phyloP scores from a whole-genome alignment of 2,797 vertebrate genomes.

The Lerista edwardsae region DNA sequence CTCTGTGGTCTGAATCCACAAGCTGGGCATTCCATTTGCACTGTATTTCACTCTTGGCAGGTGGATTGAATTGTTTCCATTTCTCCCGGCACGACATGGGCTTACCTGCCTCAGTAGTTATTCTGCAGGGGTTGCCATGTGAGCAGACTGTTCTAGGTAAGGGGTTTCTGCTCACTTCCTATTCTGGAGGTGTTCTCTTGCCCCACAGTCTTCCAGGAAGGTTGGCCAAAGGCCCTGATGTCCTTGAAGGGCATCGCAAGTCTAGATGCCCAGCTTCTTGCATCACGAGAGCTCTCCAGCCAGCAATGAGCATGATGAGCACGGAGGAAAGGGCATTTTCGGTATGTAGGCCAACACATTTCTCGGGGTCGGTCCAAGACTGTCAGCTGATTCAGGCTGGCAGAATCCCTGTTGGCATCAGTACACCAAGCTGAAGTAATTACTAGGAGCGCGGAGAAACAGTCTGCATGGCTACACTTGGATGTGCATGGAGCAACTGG shows the following conservation, averaged over 20 bases:
- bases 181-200: constrained; percentile 43
- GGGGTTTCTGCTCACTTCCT: constrained; percentile 53
- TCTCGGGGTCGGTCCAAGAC: not conserved
- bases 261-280: not conserved
- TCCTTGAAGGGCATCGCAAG: not conserved
- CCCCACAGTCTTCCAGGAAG: not conserved
- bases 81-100: constrained; percentile 51
- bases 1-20: constrained; percentile 62
- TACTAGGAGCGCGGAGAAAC: too few relatives aligned
- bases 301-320: not conserved
- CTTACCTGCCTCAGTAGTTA: constrained; percentile 49
- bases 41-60: constrained; percentile 53
- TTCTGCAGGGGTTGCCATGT: constrained; percentile 32
- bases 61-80: constrained; percentile 60
- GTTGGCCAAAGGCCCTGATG: not conserved
- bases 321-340: not conserved
- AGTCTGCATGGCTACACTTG: too few relatives aligned
- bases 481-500: too few relatives aligned
- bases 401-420: not conserved
- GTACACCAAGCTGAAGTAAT: not conserved
- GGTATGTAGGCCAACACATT: not conserved
- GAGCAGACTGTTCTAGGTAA: constrained; percentile 56
- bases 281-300: not conserved
- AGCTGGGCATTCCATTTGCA: not conserved
- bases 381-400: not conserved